Conservation (phyloP, 2,888 invertebrate genomes). For the Coelogynopora nodosa region DNA sequence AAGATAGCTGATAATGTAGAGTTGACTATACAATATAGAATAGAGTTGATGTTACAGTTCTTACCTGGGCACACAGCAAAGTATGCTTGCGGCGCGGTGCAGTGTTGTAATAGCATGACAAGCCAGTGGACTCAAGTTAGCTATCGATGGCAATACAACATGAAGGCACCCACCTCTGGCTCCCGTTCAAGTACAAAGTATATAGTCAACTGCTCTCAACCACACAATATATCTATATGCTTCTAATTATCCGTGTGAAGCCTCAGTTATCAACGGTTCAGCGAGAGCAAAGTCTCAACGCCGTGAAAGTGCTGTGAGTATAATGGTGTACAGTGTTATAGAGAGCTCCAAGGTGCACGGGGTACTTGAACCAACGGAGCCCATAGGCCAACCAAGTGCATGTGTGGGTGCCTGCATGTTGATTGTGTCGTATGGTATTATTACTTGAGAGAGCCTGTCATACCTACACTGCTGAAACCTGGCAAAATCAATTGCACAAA, state of each 20-base stretch:
- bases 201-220: not conserved
- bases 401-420: not conserved
- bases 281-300: too few relatives aligned
- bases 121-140: not conserved
- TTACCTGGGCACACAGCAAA: not conserved
- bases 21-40: too few relatives aligned
- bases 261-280: too few relatives aligned
- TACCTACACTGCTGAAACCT: not conserved
- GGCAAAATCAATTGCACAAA: not conserved
- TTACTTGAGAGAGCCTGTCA: not conserved
- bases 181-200: not conserved
- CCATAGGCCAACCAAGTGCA: not conserved
- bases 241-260: not conserved
- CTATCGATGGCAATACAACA: not conserved
- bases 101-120: not conserved
- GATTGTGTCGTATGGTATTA: too few relatives aligned
- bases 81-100: too few relatives aligned
- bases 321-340: too few relatives aligned
- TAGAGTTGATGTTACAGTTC: not conserved
- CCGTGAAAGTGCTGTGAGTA: too few relatives aligned
- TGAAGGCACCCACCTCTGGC: not conserved
- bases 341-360: too few relatives aligned
- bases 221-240: not conserved
- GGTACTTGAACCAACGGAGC: too few relatives aligned
- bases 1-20: not conserved